Evolutionary conservation across 2,113 vertebrate species (phyloP).

Genomic region (Amazona vittata): DNA sequence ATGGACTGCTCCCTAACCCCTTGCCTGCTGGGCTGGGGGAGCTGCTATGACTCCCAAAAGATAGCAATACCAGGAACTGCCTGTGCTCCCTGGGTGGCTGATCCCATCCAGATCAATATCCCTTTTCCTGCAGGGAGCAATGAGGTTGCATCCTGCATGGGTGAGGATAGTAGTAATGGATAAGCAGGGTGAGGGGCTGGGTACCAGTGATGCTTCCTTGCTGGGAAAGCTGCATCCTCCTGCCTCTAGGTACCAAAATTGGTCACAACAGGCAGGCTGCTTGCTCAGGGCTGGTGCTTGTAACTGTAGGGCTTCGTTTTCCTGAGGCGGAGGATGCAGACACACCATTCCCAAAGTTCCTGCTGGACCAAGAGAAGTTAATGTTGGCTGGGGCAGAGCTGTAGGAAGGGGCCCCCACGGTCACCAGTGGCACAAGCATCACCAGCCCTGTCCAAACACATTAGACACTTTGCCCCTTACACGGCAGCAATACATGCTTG

Average conservation of each 20-base stretch:
- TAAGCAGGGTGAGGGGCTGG: rapidly evolving
- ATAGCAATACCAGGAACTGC: background rate
- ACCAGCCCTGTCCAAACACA: background rate
- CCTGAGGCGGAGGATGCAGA: background rate
- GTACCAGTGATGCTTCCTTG: rapidly evolving
- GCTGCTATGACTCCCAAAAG: background rate
- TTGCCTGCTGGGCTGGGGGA: too few relatives aligned
- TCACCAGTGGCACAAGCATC: background rate
- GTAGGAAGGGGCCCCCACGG: rapidly evolving
- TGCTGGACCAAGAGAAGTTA: background rate
- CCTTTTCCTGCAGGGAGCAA: background rate
- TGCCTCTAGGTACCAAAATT: background rate
- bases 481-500: rapidly evolving
- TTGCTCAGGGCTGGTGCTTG: background rate
- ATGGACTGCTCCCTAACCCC: background rate
- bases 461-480: background rate
- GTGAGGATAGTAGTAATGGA: background rate
- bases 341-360: rapidly evolving
- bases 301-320: rapidly evolving
- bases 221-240: background rate
- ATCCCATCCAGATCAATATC: rapidly evolving
- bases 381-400: background rate
- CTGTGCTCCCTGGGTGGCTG: background rate
- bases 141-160: background rate
- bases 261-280: background rate